A percentile compares a stretch with the other conserved stretches of the same genome.
phyloP scores from a whole-genome alignment of 2,797 vertebrate genomes.

The Selene dorsalis region DNA sequence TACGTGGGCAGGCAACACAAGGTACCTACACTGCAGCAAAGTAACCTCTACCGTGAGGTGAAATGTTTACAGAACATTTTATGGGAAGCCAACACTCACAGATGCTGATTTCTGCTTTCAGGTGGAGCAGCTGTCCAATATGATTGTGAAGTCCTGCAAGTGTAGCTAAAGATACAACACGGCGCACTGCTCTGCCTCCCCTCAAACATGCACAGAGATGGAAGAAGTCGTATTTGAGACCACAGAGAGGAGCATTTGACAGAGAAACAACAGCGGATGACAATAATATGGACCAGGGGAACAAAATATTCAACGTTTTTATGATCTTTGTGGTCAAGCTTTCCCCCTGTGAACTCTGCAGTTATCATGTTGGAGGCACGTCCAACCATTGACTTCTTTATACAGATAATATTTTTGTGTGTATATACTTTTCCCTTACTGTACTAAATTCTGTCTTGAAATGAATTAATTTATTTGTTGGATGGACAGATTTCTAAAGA shows the following conservation, averaged over 20 bases:
- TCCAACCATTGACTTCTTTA: constrained; percentile 53
- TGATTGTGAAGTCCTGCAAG: constrained; percentile 93
- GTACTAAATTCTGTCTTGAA: constrained; percentile 56
- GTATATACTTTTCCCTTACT: constrained; percentile 53
- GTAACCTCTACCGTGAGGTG: neutral
- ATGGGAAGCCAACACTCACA: constrained; percentile 10
- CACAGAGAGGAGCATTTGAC: constrained; percentile 29
- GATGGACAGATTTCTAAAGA: constrained; percentile 58
- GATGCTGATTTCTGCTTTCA: constrained; percentile 65
- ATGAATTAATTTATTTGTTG: constrained; percentile 84
- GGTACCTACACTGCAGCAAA: constrained; percentile 63
- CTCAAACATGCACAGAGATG: constrained; percentile 40
- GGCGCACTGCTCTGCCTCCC: constrained; percentile 29
- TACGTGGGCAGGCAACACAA: constrained; percentile 91
- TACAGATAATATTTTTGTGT: constrained; percentile 60
- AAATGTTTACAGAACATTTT: constrained; percentile 14
- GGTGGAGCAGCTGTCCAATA: constrained; percentile 94
- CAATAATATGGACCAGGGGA: constrained; percentile 23
- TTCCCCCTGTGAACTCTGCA: constrained; percentile 36
- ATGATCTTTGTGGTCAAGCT: constrained; percentile 44
- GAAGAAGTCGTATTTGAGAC: constrained; percentile 38
- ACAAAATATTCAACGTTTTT: constrained; percentile 33
- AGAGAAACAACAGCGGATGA: constrained; percentile 21
- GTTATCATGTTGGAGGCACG: constrained; percentile 46
- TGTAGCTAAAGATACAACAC: constrained; percentile 87